Base-by-base conservation (phyloP, 2,113 vertebrate species). In the Myodes glareolus region DNA sequence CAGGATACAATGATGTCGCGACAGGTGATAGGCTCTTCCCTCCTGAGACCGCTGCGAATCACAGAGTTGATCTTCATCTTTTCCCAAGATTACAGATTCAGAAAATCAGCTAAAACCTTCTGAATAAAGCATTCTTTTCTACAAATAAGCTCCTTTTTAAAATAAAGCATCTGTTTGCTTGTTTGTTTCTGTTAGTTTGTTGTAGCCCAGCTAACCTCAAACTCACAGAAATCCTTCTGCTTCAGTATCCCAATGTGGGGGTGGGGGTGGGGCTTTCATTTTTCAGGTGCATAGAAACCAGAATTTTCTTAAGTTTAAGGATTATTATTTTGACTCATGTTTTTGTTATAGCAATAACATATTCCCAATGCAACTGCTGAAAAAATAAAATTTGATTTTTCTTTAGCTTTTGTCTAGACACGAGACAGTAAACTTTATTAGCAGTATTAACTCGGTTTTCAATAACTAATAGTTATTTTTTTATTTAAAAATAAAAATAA, bases 361-460 rank as follows among this genome's bases (percentile, higher is more conserved):
- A 77, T 85, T 84, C 47, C 61, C 82, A 80, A 17, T 42, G 73
- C 50, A 95, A 75, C 65, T 88, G 67, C 29, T 58, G 4, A 23
- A 85, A 77, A 70, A 55, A 84, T 61, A 85, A 77, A 70, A 55
- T 88, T 68, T 58, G 25, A 72, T 77, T 67, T 95, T 95, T 72
- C 14, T 78, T 73, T 27, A 72, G 58, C 14, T 68, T 92, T 42
- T 39, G 36, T 91, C 36, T 91, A 84, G 94, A 73, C 29, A n/a
- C 2, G 0, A 89, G 89, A 72, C 33, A n/a, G 29, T 75, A 70
- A 85, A 92, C 47, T 91, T 88, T 70, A 92, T 82, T 94, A 85
- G 50, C 39, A 50, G 23, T 16, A 88, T 87, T 72, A 29, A 42
- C 75, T 95, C 47, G 80, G 55, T 63, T 93, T 58, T 89, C n/a